Percentiles rank a stretch among this genome's conserved stretches.
phyloP scores from a whole-genome alignment of 2,888 invertebrate species.

The Galeruca laticollis region DNA sequence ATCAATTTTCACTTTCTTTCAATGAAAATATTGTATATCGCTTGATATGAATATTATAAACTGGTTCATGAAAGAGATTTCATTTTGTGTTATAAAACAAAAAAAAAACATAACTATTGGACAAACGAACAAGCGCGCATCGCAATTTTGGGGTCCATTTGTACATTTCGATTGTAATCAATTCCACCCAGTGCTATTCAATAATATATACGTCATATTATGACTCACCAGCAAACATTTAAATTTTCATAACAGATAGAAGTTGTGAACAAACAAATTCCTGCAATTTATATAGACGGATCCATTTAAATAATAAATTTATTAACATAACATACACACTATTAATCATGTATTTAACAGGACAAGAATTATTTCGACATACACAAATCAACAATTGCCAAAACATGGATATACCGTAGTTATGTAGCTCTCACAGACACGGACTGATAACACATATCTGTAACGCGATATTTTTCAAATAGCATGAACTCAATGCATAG shows the following conservation, averaged over 20 bases:
- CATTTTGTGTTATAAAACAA: no score
- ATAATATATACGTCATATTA: slow-evolving; percentile 17
- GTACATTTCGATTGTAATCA: slow-evolving; percentile 14
- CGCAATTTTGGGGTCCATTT: not conserved
- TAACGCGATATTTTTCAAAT: not conserved
- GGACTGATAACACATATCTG: not conserved
- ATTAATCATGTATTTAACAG: slow-evolving; percentile 44
- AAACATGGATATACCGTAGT: slow-evolving; percentile 31
- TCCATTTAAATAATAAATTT: slow-evolving; percentile 46
- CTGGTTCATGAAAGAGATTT: no score
- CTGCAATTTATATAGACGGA: slow-evolving; percentile 41
- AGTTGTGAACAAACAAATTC: slow-evolving; percentile 40
- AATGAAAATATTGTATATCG: no score
- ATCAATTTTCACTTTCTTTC: no score
- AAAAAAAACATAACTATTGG: not conserved
- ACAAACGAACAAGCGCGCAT: slow-evolving; percentile 1
- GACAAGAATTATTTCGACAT: slow-evolving; percentile 43
- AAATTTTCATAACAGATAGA: slow-evolving; percentile 37
- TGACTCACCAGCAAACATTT: slow-evolving; percentile 29
- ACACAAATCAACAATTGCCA: slow-evolving; percentile 40
- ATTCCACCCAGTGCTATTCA: slow-evolving; percentile 20
- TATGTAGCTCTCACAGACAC: not conserved
- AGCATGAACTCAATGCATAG: no score
- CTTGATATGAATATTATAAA: no score
- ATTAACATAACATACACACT: slow-evolving; percentile 30